phyloP scores from a whole-genome alignment of 2,113 vertebrate species.

The Hepsetus odoe region DNA sequence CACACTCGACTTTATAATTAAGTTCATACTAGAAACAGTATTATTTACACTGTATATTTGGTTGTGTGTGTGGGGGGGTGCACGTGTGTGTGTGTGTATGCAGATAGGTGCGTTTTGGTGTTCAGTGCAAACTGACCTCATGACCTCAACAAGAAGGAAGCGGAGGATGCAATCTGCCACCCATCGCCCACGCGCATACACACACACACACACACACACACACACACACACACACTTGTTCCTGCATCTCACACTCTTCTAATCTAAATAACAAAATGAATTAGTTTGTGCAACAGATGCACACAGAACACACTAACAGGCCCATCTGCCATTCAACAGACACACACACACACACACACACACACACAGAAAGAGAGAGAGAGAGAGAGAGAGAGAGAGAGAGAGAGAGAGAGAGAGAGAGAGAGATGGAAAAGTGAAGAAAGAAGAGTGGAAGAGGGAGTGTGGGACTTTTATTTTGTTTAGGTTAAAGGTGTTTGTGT shows the following conservation, averaged over 20 bases:
- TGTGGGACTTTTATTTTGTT: too few relatives aligned
- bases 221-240: constrained; percentile 16
- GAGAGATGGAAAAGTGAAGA: neutral
- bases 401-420: too few relatives aligned
- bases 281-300: constrained; percentile 78
- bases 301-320: constrained; percentile 75
- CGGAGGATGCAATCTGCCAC: constrained; percentile 32
- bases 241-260: constrained; percentile 67
- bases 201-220: constrained; percentile 18
- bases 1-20: neutral
- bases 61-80: constrained; percentile 19
- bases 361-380: constrained; percentile 28
- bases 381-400: constrained; percentile 44
- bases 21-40: neutral
- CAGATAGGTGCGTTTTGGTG: constrained; percentile 6
- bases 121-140: constrained; percentile 18
- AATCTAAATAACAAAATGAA: constrained; percentile 77
- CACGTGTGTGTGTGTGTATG: constrained; percentile 17
- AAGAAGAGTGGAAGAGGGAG: neutral
- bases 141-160: constrained; percentile 54
- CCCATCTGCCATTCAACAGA: constrained; percentile 78
- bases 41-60: neutral
- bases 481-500: too few relatives aligned
- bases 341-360: too few relatives aligned
- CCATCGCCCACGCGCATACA: constrained; percentile 7